Percentiles rank a stretch among this genome's conserved stretches.
Evolutionary conservation across 2,888 invertebrate species (phyloP).

Genomic region (Cryptus viduatorius): DNA sequence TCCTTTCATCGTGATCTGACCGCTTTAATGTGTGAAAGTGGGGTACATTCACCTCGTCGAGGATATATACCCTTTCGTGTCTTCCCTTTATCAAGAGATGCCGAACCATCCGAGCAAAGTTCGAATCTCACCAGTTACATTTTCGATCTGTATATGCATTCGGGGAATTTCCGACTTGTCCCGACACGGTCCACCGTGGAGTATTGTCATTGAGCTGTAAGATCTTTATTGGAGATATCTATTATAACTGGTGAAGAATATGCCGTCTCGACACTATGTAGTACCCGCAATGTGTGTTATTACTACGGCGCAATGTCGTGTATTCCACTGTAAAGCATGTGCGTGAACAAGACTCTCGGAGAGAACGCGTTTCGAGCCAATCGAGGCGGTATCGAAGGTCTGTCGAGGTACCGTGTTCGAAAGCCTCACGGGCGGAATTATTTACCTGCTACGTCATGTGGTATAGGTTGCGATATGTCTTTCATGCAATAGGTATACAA

Average conservation of each 20-base stretch:
- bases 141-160: not conserved
- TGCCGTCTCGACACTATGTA: not conserved
- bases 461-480: not conserved
- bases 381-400: conserved; percentile 30
- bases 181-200: not conserved
- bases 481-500: not conserved
- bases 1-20: not conserved
- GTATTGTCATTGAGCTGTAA: conserved; percentile 20
- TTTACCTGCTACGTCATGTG: not conserved
- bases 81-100: conserved; percentile 15
- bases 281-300: not conserved
- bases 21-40: not conserved
- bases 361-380: conserved; percentile 21
- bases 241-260: not conserved
- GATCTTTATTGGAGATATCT: conserved; percentile 26
- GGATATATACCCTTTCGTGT: not conserved
- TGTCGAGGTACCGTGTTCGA: conserved; percentile 15
- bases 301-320: not conserved
- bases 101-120: conserved; percentile 10
- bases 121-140: not conserved
- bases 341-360: not conserved
- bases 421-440: conserved; percentile 3
- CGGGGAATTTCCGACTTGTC: conserved; percentile 14
- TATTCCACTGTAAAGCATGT: not conserved
- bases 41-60: not conserved